Conservation (phyloP, 2,113 vertebrate species). For the Columba livia region DNA sequence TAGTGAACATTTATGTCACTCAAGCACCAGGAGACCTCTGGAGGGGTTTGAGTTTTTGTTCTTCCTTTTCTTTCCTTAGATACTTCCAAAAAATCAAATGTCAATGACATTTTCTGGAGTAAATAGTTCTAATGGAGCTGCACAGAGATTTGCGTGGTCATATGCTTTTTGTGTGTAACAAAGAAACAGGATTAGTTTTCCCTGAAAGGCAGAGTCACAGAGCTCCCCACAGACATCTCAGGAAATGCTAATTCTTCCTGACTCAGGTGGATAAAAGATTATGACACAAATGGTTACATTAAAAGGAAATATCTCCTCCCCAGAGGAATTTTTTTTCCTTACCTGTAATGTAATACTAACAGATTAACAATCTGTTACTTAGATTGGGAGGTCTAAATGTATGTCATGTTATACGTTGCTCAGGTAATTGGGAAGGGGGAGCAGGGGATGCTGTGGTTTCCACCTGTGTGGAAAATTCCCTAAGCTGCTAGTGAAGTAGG, state of each 20-base stretch:
- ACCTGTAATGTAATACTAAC: neutral
- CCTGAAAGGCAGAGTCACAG: neutral
- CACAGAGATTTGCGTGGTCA: neutral
- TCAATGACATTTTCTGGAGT: neutral
- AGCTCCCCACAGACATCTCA: conserved; percentile 11
- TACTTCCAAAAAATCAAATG: neutral
- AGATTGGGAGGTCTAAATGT: neutral
- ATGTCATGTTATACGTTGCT: rapidly evolving
- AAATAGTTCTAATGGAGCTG: neutral
- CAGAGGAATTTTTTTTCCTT: neutral
- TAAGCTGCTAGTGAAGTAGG: neutral
- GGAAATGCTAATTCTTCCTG: conserved; percentile 5
- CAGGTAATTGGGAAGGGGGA: neutral
- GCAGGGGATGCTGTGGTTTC: neutral
- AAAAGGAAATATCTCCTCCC: neutral
- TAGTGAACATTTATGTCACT: conserved; percentile 59
- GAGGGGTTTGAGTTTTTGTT: neutral
- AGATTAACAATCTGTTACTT: neutral
- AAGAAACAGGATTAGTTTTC: conserved; percentile 12
- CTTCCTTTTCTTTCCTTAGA: neutral
- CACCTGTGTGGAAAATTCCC: neutral
- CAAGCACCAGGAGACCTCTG: neutral
- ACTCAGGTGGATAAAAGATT: neutral
- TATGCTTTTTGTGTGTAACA: neutral
- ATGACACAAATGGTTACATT: neutral